phyloP scores from a whole-genome alignment of 2,888 invertebrate species.

The Drosophila helvetica region DNA sequence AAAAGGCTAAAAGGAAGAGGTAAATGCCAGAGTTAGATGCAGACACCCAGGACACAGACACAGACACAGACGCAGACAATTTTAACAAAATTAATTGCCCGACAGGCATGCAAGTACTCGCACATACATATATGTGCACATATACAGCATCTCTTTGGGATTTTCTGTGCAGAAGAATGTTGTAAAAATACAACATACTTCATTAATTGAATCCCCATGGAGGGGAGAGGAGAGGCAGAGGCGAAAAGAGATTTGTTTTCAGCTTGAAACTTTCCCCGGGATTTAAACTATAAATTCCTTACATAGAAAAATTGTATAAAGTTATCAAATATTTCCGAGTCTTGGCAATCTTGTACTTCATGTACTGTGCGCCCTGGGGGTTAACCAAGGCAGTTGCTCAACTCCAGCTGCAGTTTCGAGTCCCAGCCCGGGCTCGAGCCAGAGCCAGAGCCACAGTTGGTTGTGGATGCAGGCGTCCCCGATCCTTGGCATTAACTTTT shows the following conservation, averaged over 20 bases:
- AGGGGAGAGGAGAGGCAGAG: neutral
- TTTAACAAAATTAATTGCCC: conserved; percentile 54
- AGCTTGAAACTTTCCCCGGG: neutral
- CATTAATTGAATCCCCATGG: neutral
- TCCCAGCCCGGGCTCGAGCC: neutral
- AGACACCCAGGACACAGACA: conserved; percentile 25
- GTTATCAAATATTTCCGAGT: conserved; percentile 11
- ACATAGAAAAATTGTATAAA: conserved; percentile 1
- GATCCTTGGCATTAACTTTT: conserved; percentile 74
- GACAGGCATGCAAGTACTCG: conserved; percentile 5
- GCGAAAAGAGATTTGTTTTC: neutral
- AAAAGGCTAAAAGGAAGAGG: conserved; percentile 61
- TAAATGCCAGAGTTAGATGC: conserved; percentile 51
- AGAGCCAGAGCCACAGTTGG: conserved; percentile 40
- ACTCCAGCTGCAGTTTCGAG: neutral
- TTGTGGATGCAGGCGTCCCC: conserved; percentile 29
- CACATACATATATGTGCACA: conserved; percentile 1
- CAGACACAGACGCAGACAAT: conserved; percentile 35
- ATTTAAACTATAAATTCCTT: neutral
- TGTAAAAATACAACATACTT: neutral
- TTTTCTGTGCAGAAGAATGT: neutral
- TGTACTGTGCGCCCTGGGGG: neutral
- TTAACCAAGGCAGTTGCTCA: conserved; percentile 8
- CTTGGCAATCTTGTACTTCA: neutral
- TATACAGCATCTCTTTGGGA: neutral